Base-by-base conservation (phyloP, 2,113 vertebrate species). In the Centropus bengalensis region DNA sequence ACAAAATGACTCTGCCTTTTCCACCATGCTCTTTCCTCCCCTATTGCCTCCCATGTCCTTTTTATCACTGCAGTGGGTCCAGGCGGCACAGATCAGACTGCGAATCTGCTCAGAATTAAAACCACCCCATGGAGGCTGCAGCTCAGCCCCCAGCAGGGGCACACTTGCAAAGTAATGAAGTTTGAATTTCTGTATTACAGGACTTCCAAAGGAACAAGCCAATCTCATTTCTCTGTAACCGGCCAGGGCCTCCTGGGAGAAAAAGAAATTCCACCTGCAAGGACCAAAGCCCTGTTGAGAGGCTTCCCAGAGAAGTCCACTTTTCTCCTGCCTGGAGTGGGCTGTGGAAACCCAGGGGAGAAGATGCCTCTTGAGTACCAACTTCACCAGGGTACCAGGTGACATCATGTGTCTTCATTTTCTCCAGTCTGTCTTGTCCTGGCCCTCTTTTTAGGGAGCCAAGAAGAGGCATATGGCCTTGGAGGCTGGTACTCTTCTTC, bases 31-130 rank as follows among this genome's bases (percentile, higher is more conserved):
- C 33, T 63, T 88, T 82, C 64, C 75, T 89, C 22, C 52, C 23
- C 42, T 59, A 28, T 88, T 86, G 63, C 75, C 71, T 88, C 82
- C 89, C 55, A 81, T 77, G 71, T 63, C 79, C 68, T 95, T 91
- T 95, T 83, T 47, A 74, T 88, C 75, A 58, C 87, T 18, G 63
- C 95, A 93, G 74, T 73, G 74, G 74, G 55, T 82, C 74, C 44
- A 59, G 32, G 47, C 91, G 82, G 44, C 4, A 5, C 0, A 1
- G 68, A 69, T 83, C 79, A 85, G 33, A 15, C 6, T 24, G 76
- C 56, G 47, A 93, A 86, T 88, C 89, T 89, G 93, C 79, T 95
- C 44, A 40, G 89, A 89, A 88, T 90, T 86, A 88, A 67, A 81
- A 88, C 28, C 52, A 91, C 42, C 38, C 81, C 51, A 18, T 20